These are phyloP conservation scores for Drosophila gunungcola DNA, from an alignment of 1,140 invertebrate species.

Conservation along the genomic window DNA sequence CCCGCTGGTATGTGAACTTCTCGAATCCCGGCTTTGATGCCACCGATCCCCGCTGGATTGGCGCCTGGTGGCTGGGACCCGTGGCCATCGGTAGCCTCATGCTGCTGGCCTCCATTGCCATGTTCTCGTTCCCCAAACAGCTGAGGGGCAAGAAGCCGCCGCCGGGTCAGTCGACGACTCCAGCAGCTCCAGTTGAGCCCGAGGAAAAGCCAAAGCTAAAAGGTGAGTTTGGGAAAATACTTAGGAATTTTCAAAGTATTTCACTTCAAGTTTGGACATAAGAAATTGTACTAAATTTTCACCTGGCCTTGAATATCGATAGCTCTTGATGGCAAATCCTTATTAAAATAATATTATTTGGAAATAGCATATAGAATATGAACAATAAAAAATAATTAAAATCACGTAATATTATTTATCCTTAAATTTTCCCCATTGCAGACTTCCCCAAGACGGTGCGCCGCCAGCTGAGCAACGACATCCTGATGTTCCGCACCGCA, in stretches of 20 bases:
- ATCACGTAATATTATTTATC: no score
- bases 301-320: no score
- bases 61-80: slow-evolving; percentile 95
- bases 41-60: slow-evolving; percentile 95
- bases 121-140: slow-evolving; percentile 94
- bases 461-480: slow-evolving; percentile 94
- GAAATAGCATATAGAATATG: no score
- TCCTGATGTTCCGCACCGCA: slow-evolving; percentile 94
- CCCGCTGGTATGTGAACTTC: slow-evolving; percentile 93
- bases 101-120: slow-evolving; percentile 91
- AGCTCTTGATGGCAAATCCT: neutral
- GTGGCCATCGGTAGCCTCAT: slow-evolving; percentile 92
- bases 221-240: slow-evolving; percentile 29
- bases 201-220: slow-evolving; percentile 78
- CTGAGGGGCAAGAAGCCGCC: slow-evolving; percentile 84
- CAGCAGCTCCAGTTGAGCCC: slow-evolving; percentile 37
- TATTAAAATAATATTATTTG: neutral
- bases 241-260: no score
- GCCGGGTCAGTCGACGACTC: slow-evolving; percentile 15
- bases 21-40: slow-evolving; percentile 91
- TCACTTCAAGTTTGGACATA: no score
- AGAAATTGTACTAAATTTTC: no score
- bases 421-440: slow-evolving; percentile 61
- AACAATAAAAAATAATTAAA: no score
- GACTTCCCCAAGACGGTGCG: slow-evolving; percentile 95